Evolutionary conservation across 2,113 vertebrate species (phyloP).

Genomic region (Okapia johnstoni): DNA sequence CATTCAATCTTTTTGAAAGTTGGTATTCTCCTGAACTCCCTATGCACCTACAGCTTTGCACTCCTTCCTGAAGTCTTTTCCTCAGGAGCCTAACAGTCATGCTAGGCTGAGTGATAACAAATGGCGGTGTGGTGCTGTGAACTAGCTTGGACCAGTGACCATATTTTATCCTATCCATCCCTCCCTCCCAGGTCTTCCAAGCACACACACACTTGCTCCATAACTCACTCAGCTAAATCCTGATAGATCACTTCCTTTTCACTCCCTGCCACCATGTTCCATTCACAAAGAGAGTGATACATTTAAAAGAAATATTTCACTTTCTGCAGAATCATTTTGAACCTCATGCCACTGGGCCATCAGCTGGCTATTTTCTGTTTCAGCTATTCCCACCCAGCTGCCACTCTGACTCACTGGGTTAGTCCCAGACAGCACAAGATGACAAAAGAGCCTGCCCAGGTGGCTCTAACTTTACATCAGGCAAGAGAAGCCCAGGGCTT

Average conservation of each 20-base stretch:
- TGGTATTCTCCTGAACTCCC: neutral
- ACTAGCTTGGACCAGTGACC: neutral
- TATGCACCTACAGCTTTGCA: neutral
- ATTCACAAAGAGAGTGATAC: neutral
- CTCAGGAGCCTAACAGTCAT: neutral
- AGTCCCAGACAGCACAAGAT: neutral
- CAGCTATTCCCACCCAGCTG: neutral
- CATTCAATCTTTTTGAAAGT: neutral
- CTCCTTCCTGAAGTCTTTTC: neutral
- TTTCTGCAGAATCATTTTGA: conserved; percentile 50
- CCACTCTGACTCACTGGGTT: neutral
- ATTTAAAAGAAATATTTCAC: conserved; percentile 45
- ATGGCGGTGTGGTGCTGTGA: neutral
- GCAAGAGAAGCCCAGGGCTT: neutral
- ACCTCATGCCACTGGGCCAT: neutral
- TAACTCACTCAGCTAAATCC: conserved; percentile 50
- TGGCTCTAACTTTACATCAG: neutral
- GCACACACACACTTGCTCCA: neutral
- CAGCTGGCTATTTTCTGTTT: conserved; percentile 59
- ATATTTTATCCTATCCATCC: conserved; percentile 30
- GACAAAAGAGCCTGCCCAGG: neutral
- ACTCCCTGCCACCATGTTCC: neutral
- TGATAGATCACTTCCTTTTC: conserved; percentile 45
- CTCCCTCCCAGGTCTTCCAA: neutral
- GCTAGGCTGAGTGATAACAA: neutral